These are phyloP conservation scores for Bombus terrestris DNA, from an alignment of 1,140 invertebrate species.

Conservation along the genomic window DNA sequence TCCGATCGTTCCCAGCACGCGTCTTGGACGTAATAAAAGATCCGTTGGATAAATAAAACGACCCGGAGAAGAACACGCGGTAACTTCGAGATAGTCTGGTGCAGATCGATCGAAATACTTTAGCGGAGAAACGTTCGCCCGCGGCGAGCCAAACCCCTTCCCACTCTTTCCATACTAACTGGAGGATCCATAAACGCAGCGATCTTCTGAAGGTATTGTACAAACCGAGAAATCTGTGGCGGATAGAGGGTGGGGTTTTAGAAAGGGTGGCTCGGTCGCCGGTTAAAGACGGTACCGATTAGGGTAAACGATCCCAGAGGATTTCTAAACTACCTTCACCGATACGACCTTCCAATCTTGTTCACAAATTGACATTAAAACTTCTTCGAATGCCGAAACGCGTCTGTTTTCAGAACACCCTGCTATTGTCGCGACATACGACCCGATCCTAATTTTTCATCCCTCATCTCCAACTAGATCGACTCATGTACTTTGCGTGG, in stretches of 20 bases:
- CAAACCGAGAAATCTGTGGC: slow-evolving; percentile 46
- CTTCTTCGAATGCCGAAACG: slow-evolving; percentile 48
- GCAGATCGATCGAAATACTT: slow-evolving; percentile 15
- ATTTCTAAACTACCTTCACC: slow-evolving; percentile 45
- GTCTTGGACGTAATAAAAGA: slow-evolving; percentile 10
- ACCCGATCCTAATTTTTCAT: slow-evolving; percentile 29
- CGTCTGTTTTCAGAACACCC: slow-evolving; percentile 25
- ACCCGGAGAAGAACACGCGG: background rate
- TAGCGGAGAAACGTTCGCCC: background rate
- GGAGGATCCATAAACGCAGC: slow-evolving; percentile 20
- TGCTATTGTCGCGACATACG: background rate
- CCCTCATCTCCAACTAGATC: background rate
- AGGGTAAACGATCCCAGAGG: slow-evolving; percentile 70
- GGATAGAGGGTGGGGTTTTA: background rate
- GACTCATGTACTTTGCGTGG: slow-evolving; percentile 23
- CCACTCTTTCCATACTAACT: background rate
- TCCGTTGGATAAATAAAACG: slow-evolving; percentile 28
- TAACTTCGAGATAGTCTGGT: slow-evolving; percentile 11
- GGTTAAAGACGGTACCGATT: slow-evolving; percentile 64
- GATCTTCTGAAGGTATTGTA: slow-evolving; percentile 25
- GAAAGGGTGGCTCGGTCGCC: slow-evolving; percentile 6
- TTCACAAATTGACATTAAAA: slow-evolving; percentile 72
- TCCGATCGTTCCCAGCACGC: background rate
- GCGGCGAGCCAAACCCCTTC: background rate
- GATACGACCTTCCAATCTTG: slow-evolving; percentile 62